Evolutionary conservation across 2,113 vertebrate species (phyloP).

Genomic region (Leptobrachium ailaonicum): DNA sequence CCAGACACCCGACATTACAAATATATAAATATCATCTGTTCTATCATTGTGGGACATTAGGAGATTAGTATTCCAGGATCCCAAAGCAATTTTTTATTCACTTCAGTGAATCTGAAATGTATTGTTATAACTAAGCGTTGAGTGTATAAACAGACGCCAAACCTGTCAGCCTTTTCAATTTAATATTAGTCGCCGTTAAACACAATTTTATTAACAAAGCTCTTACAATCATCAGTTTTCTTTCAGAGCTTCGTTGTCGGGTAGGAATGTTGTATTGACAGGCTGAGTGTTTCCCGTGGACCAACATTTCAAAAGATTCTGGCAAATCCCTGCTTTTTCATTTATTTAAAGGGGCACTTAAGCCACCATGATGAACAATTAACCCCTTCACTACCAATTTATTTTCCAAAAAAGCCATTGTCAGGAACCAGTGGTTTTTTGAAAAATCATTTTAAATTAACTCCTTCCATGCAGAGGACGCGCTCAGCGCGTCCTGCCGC

Average conservation of each 20-base stretch:
- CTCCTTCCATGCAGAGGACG: too few species aligned
- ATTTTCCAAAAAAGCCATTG: too few species aligned
- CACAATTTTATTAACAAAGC: background rate
- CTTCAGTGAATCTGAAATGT: conserved; percentile 48
- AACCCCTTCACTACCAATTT: too few species aligned
- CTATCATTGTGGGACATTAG: conserved; percentile 57
- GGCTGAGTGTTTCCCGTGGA: too few species aligned
- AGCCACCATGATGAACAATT: too few species aligned
- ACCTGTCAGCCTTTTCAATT: background rate
- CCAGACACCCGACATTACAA: conserved; percentile 51
- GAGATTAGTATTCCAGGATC: conserved; percentile 56
- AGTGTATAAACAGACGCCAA: conserved; percentile 23
- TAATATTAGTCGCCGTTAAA: background rate
- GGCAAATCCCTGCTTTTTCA: too few species aligned
- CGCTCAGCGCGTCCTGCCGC: too few species aligned
- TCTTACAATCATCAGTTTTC: background rate
- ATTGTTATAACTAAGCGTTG: conserved; percentile 10
- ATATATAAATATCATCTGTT: conserved; percentile 43
- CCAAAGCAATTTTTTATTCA: conserved; percentile 56
- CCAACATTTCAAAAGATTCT: too few species aligned
- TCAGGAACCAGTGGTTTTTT: too few species aligned
- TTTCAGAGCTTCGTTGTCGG: background rate
- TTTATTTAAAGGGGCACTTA: too few species aligned
- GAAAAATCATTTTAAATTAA: too few species aligned
- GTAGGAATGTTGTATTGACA: background rate